Evolutionary conservation across 2,888 invertebrate genomes (phyloP), one percentile per base, ranked within the genome.

Genomic region (Hypolimnas misippus): DNA sequence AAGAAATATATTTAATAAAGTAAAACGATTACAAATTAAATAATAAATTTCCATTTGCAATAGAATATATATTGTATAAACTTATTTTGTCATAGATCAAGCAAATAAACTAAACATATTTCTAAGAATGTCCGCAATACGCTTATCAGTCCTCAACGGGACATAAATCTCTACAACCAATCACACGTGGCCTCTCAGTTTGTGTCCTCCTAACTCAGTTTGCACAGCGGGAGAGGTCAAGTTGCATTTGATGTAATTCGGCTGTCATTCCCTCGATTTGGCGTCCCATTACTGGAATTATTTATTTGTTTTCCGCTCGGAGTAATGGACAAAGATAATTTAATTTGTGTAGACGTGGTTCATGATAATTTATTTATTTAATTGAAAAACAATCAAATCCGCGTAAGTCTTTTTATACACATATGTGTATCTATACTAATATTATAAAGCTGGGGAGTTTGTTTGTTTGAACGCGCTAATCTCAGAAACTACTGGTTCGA

Each of bases 221-320:
- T 40, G 19, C 49, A 55, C 29, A 53, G 44, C 19, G 40, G 50
- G 61, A 60, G 38, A 52, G 73, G 74, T 76, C 74, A 77, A 74
- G 70, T 72, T 74, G 73, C 72, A 77, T 76, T 74, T 74, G 79
- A 74, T 70, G 69, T 71, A 70, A 73, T 75, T 57, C 55, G 62
- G 57, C 65, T 71, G 75, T 76, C 77, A 73, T 73, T 72, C 70
- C 73, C 74, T 71, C 76, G 74, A 80, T 79, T 77, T 74, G 71
- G 73, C 72, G 70, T 74, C 72, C 76, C 74, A 78, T 81, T 81
- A 76, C 76, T 67, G 62, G 76, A 78, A 78, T 81, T 76, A 78
- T 81, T 77, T 82, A 81, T 82, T 79, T 81, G 72, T 76, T 78
- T 77, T 76, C 69, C 70, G 66, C 67, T 72, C 62, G 66, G 66